Percentiles rank a stretch among this genome's conserved stretches.
Evolutionary conservation across 2,113 vertebrate genomes (phyloP).

Genomic region (Origma solitaria): DNA sequence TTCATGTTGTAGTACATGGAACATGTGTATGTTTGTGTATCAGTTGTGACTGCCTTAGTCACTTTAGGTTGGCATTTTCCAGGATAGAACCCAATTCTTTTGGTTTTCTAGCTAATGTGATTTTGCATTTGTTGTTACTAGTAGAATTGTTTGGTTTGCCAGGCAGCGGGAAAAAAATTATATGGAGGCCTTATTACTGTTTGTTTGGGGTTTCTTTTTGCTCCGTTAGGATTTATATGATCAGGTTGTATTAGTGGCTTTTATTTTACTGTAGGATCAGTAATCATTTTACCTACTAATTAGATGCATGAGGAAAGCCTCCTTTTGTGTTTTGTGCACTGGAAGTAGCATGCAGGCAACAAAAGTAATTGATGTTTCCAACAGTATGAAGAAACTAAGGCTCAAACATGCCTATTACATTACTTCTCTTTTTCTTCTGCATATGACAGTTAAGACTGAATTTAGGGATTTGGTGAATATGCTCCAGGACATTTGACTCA

Average conservation of each 20-base stretch:
- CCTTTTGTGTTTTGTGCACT: neutral
- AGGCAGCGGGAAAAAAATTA: neutral
- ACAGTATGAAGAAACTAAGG: neutral
- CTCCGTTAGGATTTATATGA: neutral
- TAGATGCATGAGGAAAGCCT: neutral
- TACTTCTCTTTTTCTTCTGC: neutral
- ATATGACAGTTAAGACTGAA: neutral
- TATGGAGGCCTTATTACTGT: neutral
- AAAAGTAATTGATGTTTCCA: neutral
- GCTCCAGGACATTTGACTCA: neutral
- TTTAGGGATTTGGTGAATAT: neutral
- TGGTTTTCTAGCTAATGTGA: neutral
- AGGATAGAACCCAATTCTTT: neutral
- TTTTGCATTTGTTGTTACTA: neutral
- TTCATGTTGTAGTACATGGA: neutral
- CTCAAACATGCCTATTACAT: neutral
- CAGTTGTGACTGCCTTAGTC: neutral
- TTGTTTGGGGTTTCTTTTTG: neutral
- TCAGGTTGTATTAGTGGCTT: neutral
- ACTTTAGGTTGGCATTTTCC: neutral
- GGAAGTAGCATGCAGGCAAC: neutral
- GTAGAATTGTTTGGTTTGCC: neutral
- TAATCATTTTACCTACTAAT: neutral
- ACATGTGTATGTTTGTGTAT: neutral
- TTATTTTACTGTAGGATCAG: neutral